Percentiles rank a stretch among this genome's conserved stretches.
Evolutionary conservation across 2,888 invertebrate genomes (phyloP).

Genomic region (Trachelus stipa): DNA sequence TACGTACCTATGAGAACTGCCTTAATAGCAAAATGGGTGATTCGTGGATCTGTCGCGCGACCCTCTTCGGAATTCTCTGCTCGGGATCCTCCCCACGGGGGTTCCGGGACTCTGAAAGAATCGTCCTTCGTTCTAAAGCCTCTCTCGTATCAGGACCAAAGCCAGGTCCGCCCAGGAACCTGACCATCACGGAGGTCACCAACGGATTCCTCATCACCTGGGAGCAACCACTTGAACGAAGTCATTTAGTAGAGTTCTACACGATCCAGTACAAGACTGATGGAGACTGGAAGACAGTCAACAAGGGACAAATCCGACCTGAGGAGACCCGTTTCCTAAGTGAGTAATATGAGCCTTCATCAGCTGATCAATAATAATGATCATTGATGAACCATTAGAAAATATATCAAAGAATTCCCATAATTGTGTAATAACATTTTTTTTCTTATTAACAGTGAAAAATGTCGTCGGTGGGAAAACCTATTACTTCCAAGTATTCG

Average conservation of each 20-base stretch:
- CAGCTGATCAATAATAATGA: neutral
- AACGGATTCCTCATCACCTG: constrained; percentile 93
- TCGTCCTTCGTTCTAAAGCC: neutral
- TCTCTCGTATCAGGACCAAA: constrained; percentile 78
- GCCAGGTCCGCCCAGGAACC: constrained; percentile 90
- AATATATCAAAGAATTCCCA: neutral
- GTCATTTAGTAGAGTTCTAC: constrained; percentile 87
- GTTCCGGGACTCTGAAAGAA: neutral
- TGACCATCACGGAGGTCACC: constrained; percentile 89
- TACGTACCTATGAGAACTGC: neutral
- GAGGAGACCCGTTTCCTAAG: constrained; percentile 91
- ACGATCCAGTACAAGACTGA: constrained; percentile 93
- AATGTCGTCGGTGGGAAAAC: constrained; percentile 91
- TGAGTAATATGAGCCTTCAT: constrained; percentile 58
- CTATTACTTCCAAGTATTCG: constrained; percentile 91
- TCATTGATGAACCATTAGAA: neutral
- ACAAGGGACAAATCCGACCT: constrained; percentile 88
- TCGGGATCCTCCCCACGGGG: neutral
- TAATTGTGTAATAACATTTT: too few species aligned
- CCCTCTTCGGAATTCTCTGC: neutral
- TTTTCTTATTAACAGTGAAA: constrained; percentile 75
- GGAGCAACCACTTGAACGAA: constrained; percentile 86
- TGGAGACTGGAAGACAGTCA: constrained; percentile 89
- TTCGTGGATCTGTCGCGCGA: neutral
- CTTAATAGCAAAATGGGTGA: neutral